A percentile compares a stretch with the other conserved stretches of the same genome.
phyloP scores from a whole-genome alignment of 2,797 vertebrate species.

The Hypotaenidia philippensis region DNA sequence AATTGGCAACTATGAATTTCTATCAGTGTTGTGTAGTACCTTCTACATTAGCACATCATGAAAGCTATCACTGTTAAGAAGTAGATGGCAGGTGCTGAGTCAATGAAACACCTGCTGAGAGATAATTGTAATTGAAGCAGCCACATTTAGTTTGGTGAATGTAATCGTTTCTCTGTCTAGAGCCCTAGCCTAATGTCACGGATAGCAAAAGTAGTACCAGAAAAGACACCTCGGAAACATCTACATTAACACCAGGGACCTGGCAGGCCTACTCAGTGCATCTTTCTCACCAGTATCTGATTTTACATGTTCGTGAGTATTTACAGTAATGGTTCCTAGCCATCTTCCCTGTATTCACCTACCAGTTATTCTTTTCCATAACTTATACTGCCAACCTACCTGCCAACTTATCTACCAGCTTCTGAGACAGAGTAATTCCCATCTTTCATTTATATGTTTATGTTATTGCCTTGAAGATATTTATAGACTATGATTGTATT shows the following conservation, averaged over 20 bases:
- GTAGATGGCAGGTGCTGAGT: constrained; percentile 10
- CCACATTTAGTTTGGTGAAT: not conserved
- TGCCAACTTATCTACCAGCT: not conserved
- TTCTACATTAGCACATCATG: not conserved
- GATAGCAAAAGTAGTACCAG: not conserved
- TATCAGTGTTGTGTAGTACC: not conserved
- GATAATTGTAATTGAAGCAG: constrained; percentile 3
- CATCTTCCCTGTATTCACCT: not conserved
- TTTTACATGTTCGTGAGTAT: not conserved
- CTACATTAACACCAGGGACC: not conserved
- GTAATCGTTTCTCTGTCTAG: not conserved
- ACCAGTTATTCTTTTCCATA: not conserved
- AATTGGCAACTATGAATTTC: constrained; percentile 41
- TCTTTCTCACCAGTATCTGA: not conserved
- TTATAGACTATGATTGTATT: not conserved
- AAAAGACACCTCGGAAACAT: not conserved
- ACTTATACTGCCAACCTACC: not conserved
- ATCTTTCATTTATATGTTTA: constrained; percentile 39
- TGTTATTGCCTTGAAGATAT: constrained; percentile 41
- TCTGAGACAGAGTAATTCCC: constrained; percentile 21
- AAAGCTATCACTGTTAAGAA: not conserved
- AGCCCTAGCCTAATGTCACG: not conserved
- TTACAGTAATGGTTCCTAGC: not conserved
- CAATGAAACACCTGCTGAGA: constrained; percentile 28
- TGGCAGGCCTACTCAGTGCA: not conserved